Base-by-base conservation (phyloP, 2,888 invertebrate genomes). In the Siphlonurus alternatus region DNA sequence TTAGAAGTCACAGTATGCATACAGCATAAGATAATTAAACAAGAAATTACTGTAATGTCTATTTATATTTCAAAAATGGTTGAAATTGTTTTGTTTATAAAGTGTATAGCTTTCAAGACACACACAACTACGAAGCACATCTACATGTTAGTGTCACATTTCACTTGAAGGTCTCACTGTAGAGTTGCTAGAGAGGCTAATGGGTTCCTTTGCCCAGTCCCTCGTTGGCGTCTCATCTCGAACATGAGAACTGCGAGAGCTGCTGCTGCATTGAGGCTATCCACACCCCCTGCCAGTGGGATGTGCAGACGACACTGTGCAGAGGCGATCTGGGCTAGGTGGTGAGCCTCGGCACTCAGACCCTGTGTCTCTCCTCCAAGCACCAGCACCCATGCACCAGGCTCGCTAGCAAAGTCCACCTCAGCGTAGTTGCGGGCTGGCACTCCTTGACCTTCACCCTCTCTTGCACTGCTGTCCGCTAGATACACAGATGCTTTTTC, bases 281-380 rank as follows among this genome's bases (percentile, higher is more conserved):
- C 89, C 1, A 93, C 80, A 3, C 83, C 82, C 71, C 81, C 82
- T 65, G 81, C 81, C 70, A 95, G 76, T 0, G 95, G 94, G 68
- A 96, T 86, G 74, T 88, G 84, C 25, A 95, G 72, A 68, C 88
- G 80, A 25, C 81, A 73, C 10, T 88, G 87, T 64, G 15, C 5
- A 10, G 38, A 15, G 15, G 38, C 38, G 38, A 75, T 73, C 25
- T 76, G 73, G n/a, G 84, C 82, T 66, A 89, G 78, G 68, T 83
- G 71, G 20, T 72, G 85, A 2, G 89, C 86, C 24, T 86, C 81
- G 22, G 79, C 73, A 76, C 90, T 89, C n/a, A 95, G 78, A 0
- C 95, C 93, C 74, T 87, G 83, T 5, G 92, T 92, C 77, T 96
- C 96, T 7, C 94, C 94, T 18, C 94, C 93, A 68, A 95, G 79